Conservation (phyloP, 2,888 invertebrate species). For the Pollenia griseotomentosa region DNA sequence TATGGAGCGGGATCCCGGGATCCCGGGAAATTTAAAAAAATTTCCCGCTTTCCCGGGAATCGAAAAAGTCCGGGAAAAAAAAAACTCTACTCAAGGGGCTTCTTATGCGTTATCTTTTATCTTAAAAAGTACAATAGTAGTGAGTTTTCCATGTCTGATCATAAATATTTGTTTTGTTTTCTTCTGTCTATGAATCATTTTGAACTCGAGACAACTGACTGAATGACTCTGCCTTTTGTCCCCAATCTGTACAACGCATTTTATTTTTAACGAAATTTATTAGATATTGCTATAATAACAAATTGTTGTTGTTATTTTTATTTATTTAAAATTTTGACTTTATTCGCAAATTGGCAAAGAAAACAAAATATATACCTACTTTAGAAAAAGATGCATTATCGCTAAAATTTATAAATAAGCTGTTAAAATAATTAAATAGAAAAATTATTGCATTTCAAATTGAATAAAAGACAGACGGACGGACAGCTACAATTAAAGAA, state of each 20-base stretch:
- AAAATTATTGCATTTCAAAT: constrained; percentile 44
- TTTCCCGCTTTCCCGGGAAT: too few species aligned
- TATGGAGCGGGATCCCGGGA: too few species aligned
- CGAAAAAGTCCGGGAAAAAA: too few species aligned
- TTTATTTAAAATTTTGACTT: constrained; percentile 23
- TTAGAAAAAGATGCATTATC: background rate
- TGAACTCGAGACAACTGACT: background rate
- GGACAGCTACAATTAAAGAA: constrained; percentile 6
- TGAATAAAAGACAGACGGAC: background rate
- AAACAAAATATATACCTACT: background rate
- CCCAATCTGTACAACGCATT: constrained; percentile 62
- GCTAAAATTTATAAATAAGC: constrained; percentile 26
- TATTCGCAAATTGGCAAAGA: constrained; percentile 42
- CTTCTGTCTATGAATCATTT: constrained; percentile 37
- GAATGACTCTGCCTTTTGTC: background rate
- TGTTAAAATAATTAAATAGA: constrained; percentile 48
- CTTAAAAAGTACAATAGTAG: too few species aligned
- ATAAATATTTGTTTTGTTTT: too few species aligned
- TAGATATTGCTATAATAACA: constrained; percentile 8
- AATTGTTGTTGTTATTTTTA: constrained; percentile 18
- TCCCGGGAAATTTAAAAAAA: too few species aligned
- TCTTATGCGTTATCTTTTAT: too few species aligned
- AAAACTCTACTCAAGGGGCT: too few species aligned
- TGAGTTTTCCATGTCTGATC: too few species aligned
- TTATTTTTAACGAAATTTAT: constrained; percentile 35